Percentiles rank a stretch among this genome's conserved stretches.
Conservation (phyloP, 2,888 invertebrate genomes). For the Colostygia pectinataria region DNA sequence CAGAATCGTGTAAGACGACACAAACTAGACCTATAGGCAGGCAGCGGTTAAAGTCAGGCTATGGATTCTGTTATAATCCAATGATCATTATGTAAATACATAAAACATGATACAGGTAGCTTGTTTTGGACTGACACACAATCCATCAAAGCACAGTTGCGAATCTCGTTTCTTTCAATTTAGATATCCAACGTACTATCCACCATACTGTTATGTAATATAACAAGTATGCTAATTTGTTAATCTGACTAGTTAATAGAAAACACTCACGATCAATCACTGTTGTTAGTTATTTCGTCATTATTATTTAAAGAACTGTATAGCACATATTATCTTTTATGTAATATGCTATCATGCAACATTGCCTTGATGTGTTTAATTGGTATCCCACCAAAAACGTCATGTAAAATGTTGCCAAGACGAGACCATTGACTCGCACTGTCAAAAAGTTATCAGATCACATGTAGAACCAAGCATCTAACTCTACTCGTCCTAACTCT, state of each 20-base stretch:
- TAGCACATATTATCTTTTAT: not conserved
- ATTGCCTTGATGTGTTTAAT: no score
- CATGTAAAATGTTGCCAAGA: no score
- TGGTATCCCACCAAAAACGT: no score
- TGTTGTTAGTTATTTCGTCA: conserved; percentile 24
- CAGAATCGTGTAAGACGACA: no score
- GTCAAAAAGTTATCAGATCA: no score
- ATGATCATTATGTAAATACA: conserved; percentile 10
- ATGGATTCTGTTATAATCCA: no score
- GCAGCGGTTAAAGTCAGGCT: no score
- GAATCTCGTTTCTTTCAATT: conserved; percentile 42
- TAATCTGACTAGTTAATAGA: conserved; percentile 32
- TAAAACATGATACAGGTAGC: conserved; percentile 23
- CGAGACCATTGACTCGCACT: no score
- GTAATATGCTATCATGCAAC: no score
- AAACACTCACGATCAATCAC: conserved; percentile 41
- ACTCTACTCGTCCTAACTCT: no score
- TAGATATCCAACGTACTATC: conserved; percentile 19
- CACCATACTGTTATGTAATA: conserved; percentile 39
- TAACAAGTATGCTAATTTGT: conserved; percentile 36
- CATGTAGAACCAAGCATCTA: no score
- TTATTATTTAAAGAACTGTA: not conserved
- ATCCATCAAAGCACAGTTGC: conserved; percentile 46
- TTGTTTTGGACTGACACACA: conserved; percentile 36
- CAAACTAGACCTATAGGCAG: no score